Evolutionary conservation across 1,140 invertebrate species (phyloP).

Genomic region (Sinonovacula constricta): DNA sequence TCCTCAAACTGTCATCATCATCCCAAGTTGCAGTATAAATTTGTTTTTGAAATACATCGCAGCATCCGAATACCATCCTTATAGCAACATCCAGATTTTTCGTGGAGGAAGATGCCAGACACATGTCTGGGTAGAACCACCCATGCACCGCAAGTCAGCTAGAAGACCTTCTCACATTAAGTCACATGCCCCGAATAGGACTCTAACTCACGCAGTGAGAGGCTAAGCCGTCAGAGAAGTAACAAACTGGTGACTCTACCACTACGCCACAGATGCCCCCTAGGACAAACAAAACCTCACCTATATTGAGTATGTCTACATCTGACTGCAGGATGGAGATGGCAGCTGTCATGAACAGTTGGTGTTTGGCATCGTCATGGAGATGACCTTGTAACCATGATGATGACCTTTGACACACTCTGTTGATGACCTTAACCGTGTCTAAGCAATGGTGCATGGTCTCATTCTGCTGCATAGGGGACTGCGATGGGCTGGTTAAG

Average conservation of each 20-base stretch:
- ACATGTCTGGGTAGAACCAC: too few species aligned
- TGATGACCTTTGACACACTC: conserved; percentile 66
- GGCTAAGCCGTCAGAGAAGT: not conserved
- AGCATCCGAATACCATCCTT: too few species aligned
- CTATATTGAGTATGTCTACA: conserved; percentile 1
- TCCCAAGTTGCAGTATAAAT: not conserved
- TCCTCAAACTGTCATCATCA: not conserved
- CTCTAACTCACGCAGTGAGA: too few species aligned
- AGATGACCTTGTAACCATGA: conserved; percentile 19
- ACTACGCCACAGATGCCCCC: not conserved
- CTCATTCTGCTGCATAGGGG: conserved; percentile 66
- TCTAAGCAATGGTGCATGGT: conserved; percentile 71
- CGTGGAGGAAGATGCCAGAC: too few species aligned
- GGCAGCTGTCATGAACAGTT: conserved; percentile 10
- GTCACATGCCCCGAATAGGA: not conserved
- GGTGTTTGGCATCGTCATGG: conserved; percentile 6
- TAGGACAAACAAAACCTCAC: not conserved
- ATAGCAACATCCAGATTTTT: too few species aligned
- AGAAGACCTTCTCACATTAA: not conserved
- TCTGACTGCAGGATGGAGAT: not conserved
- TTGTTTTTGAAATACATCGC: too few species aligned
- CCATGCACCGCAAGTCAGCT: not conserved
- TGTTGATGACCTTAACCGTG: conserved; percentile 63
- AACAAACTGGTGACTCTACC: not conserved
- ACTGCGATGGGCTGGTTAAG: conserved; percentile 40